Evolutionary conservation across 2,888 invertebrate species (phyloP).

Genomic region (Parapristionchus giblindavisi): DNA sequence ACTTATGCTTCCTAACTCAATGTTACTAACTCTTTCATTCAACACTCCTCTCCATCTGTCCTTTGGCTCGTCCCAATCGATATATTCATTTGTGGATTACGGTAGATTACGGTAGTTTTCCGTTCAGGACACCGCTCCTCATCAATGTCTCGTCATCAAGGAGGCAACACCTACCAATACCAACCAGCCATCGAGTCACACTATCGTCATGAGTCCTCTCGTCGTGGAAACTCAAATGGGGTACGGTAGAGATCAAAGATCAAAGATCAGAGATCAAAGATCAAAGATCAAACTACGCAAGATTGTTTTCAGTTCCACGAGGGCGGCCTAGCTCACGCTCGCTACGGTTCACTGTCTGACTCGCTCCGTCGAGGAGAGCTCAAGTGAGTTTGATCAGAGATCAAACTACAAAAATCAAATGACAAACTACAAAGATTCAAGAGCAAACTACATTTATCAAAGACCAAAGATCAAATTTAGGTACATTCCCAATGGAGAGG

Average conservation of each 20-base stretch:
- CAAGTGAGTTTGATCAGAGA: slow-evolving; percentile 49
- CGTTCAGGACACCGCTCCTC: slow-evolving; percentile 58
- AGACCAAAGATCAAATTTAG: slow-evolving; percentile 37
- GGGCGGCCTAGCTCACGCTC: slow-evolving; percentile 62
- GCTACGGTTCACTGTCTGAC: slow-evolving; percentile 66
- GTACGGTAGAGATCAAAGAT: slow-evolving; percentile 13
- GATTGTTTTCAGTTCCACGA: slow-evolving; percentile 44
- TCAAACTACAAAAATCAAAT: not conserved
- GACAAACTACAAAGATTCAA: not conserved
- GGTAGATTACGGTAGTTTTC: not conserved
- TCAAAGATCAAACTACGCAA: not conserved
- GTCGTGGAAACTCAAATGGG: slow-evolving; percentile 44
- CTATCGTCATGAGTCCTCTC: slow-evolving; percentile 56
- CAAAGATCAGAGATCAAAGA: too few relatives aligned
- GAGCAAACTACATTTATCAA: not conserved
- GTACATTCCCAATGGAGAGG: slow-evolving; percentile 66
- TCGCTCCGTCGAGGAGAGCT: slow-evolving; percentile 66
- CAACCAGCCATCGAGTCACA: slow-evolving; percentile 56
- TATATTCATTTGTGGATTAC: too few relatives aligned
- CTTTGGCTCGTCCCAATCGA: too few relatives aligned
- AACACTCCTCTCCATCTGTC: too few relatives aligned
- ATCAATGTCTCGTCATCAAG: slow-evolving; percentile 51
- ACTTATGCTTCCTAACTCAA: too few relatives aligned
- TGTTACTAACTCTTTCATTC: too few relatives aligned
- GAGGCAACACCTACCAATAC: slow-evolving; percentile 38